These are phyloP conservation scores for Myanophis thanlyinensis DNA, from an alignment of 2,113 vertebrate species.

Conservation along the genomic window DNA sequence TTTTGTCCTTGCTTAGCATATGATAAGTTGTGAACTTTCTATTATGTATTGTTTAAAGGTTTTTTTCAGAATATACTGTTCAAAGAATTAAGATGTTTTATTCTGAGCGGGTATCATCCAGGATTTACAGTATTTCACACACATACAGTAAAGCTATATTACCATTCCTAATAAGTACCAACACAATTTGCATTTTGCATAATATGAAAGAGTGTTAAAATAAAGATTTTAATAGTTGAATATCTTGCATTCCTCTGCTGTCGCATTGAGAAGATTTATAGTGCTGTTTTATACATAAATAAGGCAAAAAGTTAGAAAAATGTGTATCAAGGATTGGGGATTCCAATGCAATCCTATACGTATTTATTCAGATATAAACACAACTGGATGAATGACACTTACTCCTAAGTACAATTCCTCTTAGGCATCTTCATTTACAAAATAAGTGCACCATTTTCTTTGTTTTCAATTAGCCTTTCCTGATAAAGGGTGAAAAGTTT, in stretches of 20 bases:
- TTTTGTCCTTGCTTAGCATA: not conserved
- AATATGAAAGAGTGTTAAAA: not conserved
- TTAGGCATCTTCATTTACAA: slow-evolving; percentile 1
- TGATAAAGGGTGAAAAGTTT: slow-evolving; percentile 42
- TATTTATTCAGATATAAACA: not conserved
- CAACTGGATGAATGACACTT: not conserved
- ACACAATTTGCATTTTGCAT: not conserved
- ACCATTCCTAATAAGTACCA: not conserved
- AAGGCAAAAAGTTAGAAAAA: not conserved
- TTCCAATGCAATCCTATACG: not conserved
- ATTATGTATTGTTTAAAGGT: not conserved
- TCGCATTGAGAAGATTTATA: not conserved
- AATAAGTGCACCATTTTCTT: slow-evolving; percentile 16
- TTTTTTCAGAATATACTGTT: not conserved
- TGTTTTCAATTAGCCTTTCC: slow-evolving; percentile 25
- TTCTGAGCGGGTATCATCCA: not conserved
- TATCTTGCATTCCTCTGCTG: not conserved
- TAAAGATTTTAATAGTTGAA: not conserved
- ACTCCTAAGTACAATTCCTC: not conserved
- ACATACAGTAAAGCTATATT: not conserved
- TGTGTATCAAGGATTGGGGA: not conserved
- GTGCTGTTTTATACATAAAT: not conserved
- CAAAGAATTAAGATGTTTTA: not conserved
- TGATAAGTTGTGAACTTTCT: not conserved
- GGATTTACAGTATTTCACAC: not conserved